These are phyloP conservation scores for Pissodes strobi DNA, from an alignment of 1,140 invertebrate species.

Conservation along the genomic window DNA sequence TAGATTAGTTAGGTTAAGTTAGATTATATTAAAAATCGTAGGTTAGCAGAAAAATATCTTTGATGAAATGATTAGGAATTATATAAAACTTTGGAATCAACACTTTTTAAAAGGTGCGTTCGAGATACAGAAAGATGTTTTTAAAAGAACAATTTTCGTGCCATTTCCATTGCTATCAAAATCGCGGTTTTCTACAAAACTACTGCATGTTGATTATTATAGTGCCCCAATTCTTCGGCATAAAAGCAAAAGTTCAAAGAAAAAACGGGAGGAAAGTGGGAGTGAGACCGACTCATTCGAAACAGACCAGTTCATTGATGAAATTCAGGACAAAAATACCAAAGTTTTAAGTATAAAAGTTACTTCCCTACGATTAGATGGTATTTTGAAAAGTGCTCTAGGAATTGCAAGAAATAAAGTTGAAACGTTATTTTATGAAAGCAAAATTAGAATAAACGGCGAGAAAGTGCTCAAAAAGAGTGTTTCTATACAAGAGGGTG, in stretches of 20 bases:
- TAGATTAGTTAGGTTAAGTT: too few species aligned
- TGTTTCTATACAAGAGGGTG: constrained; percentile 59
- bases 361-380: constrained; percentile 67
- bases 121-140: too few species aligned
- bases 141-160: too few species aligned
- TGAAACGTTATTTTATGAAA: constrained; percentile 69
- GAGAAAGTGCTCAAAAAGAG: constrained; percentile 69
- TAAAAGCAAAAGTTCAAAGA: constrained; percentile 35
- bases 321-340: constrained; percentile 55
- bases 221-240: background rate
- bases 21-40: too few species aligned
- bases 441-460: constrained; percentile 70
- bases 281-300: constrained; percentile 45
- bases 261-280: constrained; percentile 15
- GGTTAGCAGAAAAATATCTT: too few species aligned
- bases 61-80: too few species aligned
- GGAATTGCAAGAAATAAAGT: constrained; percentile 70
- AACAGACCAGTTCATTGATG: constrained; percentile 50
- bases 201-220: too few species aligned
- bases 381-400: constrained; percentile 67
- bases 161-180: too few species aligned
- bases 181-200: too few species aligned
- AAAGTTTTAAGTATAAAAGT: constrained; percentile 65
- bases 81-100: too few species aligned
- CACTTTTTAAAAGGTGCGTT: too few species aligned